Evolutionary conservation across 2,888 invertebrate genomes (phyloP).

Genomic region (Plutella xylostella): DNA sequence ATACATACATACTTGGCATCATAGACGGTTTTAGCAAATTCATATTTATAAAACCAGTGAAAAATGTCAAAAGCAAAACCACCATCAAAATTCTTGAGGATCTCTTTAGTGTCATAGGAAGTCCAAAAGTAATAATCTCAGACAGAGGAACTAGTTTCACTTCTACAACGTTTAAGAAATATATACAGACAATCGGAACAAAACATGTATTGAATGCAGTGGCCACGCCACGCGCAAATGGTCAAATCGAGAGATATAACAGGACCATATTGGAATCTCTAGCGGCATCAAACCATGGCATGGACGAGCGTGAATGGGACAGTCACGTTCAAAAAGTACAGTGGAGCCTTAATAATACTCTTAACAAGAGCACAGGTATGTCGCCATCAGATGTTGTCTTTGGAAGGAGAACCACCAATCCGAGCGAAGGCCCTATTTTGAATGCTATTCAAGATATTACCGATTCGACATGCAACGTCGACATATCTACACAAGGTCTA

Average conservation of each 20-base stretch:
- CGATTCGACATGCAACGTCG: too few species aligned
- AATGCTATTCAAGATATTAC: conserved; percentile 1
- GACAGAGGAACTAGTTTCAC: conserved; percentile 13
- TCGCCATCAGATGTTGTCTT: conserved; percentile 15
- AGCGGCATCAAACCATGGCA: conserved; percentile 2
- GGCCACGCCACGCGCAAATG: too few species aligned
- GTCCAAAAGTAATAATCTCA: too few species aligned
- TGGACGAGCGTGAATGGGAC: conserved; percentile 13
- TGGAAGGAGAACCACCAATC: conserved; percentile 11
- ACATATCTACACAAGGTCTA: too few species aligned
- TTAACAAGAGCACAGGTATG: conserved; percentile 14
- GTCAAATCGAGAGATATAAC: too few species aligned
- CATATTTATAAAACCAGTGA: conserved; percentile 10
- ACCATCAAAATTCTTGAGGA: conserved; percentile 10
- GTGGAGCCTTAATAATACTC: conserved; percentile 15
- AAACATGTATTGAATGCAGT: too few species aligned
- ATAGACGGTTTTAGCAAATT: too few species aligned
- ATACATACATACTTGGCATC: conserved; percentile 17
- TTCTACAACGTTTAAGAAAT: conserved; percentile 5
- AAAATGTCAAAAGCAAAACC: conserved; percentile 9
- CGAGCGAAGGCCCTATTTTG: conserved; percentile 1
- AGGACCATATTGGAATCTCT: conserved; percentile 11
- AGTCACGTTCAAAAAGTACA: conserved; percentile 11
- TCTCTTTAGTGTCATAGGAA: conserved; percentile 4
- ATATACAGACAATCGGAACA: background rate